These are phyloP conservation scores for Drosophila subquinaria DNA, from an alignment of 2,888 invertebrate species.

Conservation along the genomic window DNA sequence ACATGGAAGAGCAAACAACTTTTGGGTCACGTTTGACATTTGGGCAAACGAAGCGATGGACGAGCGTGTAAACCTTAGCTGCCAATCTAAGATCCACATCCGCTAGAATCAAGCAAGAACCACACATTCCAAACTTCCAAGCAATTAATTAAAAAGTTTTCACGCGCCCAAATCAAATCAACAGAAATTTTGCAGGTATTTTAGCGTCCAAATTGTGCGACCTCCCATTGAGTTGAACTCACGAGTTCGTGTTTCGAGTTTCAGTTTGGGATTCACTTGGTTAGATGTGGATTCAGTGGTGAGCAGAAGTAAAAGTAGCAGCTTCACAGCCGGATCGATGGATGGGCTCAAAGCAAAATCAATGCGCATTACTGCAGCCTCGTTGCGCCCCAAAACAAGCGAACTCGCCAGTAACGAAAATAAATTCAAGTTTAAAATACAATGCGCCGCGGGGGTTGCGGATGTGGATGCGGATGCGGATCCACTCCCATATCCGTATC, in stretches of 20 bases:
- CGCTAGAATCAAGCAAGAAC: conserved; percentile 3
- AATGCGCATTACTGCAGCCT: conserved; percentile 81
- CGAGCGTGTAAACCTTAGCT: conserved; percentile 3
- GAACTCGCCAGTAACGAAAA: conserved; percentile 58
- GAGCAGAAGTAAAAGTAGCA: not conserved
- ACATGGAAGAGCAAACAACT: conserved; percentile 58
- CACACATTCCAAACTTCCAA: conserved; percentile 39
- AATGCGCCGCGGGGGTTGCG: conserved; percentile 39
- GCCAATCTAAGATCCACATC: conserved; percentile 12
- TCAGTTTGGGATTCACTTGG: conserved; percentile 10
- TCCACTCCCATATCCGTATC: conserved; percentile 1
- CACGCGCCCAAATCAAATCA: conserved; percentile 70
- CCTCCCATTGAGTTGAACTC: not conserved
- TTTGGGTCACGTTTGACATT: conserved; percentile 76
- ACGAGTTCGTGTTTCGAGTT: conserved; percentile 11
- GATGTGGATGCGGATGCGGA: not conserved
- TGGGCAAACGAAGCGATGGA: conserved; percentile 48
- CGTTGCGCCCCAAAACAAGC: conserved; percentile 62
- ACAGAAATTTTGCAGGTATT: conserved; percentile 68
- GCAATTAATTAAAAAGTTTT: conserved; percentile 80
- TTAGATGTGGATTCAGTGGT: conserved; percentile 20
- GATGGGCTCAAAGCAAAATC: conserved; percentile 67
- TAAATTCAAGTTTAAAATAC: conserved; percentile 73
- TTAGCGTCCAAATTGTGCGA: conserved; percentile 56
- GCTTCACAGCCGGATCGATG: conserved; percentile 39